Evolutionary conservation across 2,888 invertebrate genomes (phyloP), one percentile per base, ranked within the genome.

Genomic region (Idaea aversata): DNA sequence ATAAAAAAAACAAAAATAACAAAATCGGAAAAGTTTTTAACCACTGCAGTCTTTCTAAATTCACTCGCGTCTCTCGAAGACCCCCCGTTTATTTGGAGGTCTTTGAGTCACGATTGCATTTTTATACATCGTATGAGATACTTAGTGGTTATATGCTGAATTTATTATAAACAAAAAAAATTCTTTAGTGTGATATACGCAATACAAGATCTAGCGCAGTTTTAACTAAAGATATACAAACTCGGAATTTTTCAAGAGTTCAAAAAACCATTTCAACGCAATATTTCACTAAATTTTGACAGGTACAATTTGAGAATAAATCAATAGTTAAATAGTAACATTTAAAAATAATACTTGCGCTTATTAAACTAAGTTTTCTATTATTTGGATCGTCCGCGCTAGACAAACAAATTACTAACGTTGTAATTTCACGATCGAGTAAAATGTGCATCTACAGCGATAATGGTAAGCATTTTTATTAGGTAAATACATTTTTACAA

Each of bases 321-420:
- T 47, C 47, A 47, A 47, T 47, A 47, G 25, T 25, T 25, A 25
- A n/a, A 25, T 25, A 47, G 47, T 47, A 47, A 47, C 47, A 47
- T 47, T 47, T 47, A 47, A 47, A 47, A 47, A 47, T 47, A 47
- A 47, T 47, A 47, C 47, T 47, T 47, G 47, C 47, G 47, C 47
- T 47, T 47, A 47, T 47, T 47, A 47, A 25, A 7, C 47, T 47
- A 47, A 47, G 47, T 47, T 36, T 47, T 13, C 47, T 47, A 47
- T 47, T 47, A 47, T 47, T 47, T 47, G 47, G 47, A 47, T 47
- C 4, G 47, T 47, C 47, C 47, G 47, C 47, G 47, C 47, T 47
- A 47, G 47, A 47, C 47, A 47, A 47, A 25, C 25, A 25, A 2
- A 47, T 47, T 10, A 47, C 47, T 10, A 13, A 10, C 47, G 47